Percentiles rank a stretch among this genome's conserved stretches.
These are phyloP conservation scores for Bradypus variegatus DNA, from an alignment of 2,797 vertebrate genomes.

Conservation along the genomic window DNA sequence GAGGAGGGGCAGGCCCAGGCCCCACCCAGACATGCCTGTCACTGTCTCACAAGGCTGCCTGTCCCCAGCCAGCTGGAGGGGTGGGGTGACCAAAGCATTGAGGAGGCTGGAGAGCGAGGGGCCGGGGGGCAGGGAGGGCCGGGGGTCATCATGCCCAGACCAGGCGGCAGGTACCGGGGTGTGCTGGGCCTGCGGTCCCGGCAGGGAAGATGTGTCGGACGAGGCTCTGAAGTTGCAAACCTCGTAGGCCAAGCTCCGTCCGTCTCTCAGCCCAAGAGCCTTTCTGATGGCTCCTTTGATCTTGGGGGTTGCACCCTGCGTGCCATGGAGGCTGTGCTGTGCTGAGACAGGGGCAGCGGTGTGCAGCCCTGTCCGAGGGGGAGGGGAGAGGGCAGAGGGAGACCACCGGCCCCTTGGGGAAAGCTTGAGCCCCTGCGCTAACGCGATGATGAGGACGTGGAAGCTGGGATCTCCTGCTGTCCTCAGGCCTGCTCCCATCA, in stretches of 20 bases:
- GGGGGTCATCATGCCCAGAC: slow-evolving; percentile 76
- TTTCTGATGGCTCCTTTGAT: no score
- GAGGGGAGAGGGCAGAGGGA: neutral
- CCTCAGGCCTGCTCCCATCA: neutral
- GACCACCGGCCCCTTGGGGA: neutral
- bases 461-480: neutral
- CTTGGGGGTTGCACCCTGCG: no score
- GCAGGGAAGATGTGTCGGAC: no score
- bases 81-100: slow-evolving; percentile 60
- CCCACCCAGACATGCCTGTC: neutral
- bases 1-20: neutral
- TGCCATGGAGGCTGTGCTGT: no score
- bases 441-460: neutral
- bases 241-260: no score
- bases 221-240: no score
- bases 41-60: slow-evolving; percentile 67
- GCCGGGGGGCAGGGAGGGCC: slow-evolving; percentile 13
- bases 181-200: no score
- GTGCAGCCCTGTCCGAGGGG: no score
- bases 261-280: no score
- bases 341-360: no score
- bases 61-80: slow-evolving; percentile 66
- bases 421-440: neutral
- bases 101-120: slow-evolving; percentile 35
- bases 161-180: slow-evolving; percentile 84